phyloP scores from a whole-genome alignment of 2,888 invertebrate species.

The Orthosia cruda region DNA sequence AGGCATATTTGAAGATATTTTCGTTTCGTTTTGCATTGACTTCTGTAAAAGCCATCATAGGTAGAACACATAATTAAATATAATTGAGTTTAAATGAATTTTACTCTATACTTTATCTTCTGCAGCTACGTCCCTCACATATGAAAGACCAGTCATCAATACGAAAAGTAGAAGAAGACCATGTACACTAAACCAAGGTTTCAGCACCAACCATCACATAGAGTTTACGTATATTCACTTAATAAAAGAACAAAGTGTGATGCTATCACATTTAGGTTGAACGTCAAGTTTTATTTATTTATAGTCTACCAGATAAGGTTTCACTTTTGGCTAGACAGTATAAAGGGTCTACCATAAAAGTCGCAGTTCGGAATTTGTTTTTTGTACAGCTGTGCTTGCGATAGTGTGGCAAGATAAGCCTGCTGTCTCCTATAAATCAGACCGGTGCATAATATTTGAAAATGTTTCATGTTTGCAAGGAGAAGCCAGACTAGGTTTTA shows the following conservation, averaged over 20 bases:
- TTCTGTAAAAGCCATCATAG: no score
- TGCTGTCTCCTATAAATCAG: constrained; percentile 65
- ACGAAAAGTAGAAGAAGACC: not conserved
- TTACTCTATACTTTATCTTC: no score
- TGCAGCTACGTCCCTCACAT: not conserved
- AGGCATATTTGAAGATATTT: no score
- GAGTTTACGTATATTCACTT: constrained; percentile 33
- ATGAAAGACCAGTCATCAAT: not conserved
- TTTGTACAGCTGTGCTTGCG: constrained; percentile 54
- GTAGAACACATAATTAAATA: no score
- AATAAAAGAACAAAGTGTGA: constrained; percentile 51
- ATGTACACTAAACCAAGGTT: not conserved
- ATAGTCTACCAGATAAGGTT: constrained; percentile 60
- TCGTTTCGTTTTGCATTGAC: no score
- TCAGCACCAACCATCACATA: not conserved
- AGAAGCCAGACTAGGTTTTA: constrained; percentile 42
- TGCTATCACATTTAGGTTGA: constrained; percentile 51
- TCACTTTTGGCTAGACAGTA: constrained; percentile 60
- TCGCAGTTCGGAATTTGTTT: constrained; percentile 56
- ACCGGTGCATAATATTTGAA: constrained; percentile 64
- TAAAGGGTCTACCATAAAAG: constrained; percentile 58
- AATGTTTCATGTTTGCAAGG: constrained; percentile 63
- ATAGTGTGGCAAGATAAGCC: constrained; percentile 62
- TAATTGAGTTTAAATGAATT: no score
- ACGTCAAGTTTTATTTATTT: constrained; percentile 64